Evolutionary conservation across 2,113 vertebrate genomes (phyloP), one percentile per base, ranked within the genome.

Genomic region (Rhabdomys dilectus): DNA sequence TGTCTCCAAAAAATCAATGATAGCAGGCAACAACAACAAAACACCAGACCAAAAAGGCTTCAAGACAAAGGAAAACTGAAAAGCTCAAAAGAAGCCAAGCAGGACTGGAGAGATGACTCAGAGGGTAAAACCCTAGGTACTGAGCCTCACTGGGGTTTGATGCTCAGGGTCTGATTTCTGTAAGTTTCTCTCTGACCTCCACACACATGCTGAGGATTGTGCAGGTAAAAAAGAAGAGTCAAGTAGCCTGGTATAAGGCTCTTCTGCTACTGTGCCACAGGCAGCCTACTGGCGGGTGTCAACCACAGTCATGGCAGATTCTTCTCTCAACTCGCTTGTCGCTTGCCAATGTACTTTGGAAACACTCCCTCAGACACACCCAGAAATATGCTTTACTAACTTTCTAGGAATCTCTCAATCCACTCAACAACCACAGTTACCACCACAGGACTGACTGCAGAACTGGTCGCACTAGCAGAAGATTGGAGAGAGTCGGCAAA

Each of bases 371-470:
- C 45, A 88, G 48, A 45, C 48, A 36, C 48, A 76, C 60, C 60
- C 36, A n/a, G 13, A 48, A 66, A n/a, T 15, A 26, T 16, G 45
- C 15, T 42, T 77, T 68, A 21, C 34, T n/a, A 77, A 68, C 48
- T 70, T 88, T n/a, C 60, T 45, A 88, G 62, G 62, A 31, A 8
- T 88, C 86, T 72, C 64, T n/a, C 31, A 72, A 5, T 48, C 15
- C 16, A 51, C 39, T 81, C 22, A 60, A 48, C 64, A 81, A 10
- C 22, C 86, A 60, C 56, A 36, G 48, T 88, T 60, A 56, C 58
- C 36, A 94, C 81, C 80, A 82, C 1, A 53, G 64, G 34, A 76
- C 60, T 81, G 87, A 94, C 51, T 89, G 15, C 26, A 93, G 24
- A 88, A 42, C 21, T 56, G 92, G 70, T 91, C 70, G 1, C 56